These are phyloP conservation scores for Nomada ferruginata DNA, from an alignment of 2,888 invertebrate species.

Conservation along the genomic window DNA sequence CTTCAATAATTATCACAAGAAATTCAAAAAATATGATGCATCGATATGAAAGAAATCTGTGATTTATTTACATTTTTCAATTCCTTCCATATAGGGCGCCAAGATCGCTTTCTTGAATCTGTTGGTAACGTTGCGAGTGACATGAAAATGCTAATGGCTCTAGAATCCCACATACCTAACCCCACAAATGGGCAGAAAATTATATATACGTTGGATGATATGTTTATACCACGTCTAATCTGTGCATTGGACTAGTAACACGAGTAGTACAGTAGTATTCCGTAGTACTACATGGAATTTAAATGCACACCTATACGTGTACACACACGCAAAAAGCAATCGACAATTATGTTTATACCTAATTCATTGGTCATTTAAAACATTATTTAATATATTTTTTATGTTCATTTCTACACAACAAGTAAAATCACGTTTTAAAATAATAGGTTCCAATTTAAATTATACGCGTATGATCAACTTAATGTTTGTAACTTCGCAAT, in stretches of 20 bases:
- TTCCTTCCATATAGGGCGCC: too few relatives aligned
- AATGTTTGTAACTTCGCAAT: slow-evolving; percentile 31
- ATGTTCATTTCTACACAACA: neutral
- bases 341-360: slow-evolving; percentile 5
- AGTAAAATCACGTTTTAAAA: neutral
- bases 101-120: too few relatives aligned
- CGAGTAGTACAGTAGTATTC: too few relatives aligned
- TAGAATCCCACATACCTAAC: too few relatives aligned
- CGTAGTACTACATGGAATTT: neutral
- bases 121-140: too few relatives aligned
- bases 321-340: neutral
- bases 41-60: neutral
- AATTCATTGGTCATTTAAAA: slow-evolving; percentile 1
- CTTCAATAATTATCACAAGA: neutral
- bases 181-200: too few relatives aligned
- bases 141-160: too few relatives aligned
- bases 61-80: too few relatives aligned
- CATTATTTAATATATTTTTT: neutral
- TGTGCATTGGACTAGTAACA: neutral
- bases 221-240: too few relatives aligned
- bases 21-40: neutral
- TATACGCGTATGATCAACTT: neutral
- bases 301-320: neutral
- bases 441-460: neutral
- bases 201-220: too few relatives aligned